These are phyloP conservation scores for Grantiella picta DNA, from an alignment of 2,113 vertebrate species.

Conservation along the genomic window DNA sequence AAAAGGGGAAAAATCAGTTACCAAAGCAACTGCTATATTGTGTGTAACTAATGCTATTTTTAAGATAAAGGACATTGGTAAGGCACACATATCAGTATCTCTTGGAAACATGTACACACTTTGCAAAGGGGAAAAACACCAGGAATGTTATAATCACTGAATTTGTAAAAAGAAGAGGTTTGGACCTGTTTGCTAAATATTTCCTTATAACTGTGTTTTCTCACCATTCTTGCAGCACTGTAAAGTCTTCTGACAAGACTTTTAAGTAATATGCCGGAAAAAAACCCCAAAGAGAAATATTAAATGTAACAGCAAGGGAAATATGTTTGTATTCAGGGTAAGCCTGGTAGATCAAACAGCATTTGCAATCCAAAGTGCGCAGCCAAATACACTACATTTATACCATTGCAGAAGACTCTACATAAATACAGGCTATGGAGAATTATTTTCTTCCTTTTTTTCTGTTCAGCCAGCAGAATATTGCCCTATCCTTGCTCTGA, in stretches of 20 bases:
- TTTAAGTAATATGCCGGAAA: not conserved
- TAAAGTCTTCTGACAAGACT: not conserved
- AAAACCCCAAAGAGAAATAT: not conserved
- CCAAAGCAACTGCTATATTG: conserved; percentile 56
- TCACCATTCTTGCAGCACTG: not conserved
- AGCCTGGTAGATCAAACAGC: not conserved
- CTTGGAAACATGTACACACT: not conserved
- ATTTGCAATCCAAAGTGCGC: not conserved
- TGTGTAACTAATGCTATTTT: conserved; percentile 53
- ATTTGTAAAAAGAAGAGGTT: not conserved
- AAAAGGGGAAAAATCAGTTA: conserved; percentile 41
- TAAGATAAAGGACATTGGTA: conserved; percentile 33
- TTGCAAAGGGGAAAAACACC: not conserved
- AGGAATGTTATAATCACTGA: not conserved
- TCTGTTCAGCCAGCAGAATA: not conserved
- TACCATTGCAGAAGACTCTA: not conserved
- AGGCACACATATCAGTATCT: not conserved
- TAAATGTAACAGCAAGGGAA: not conserved
- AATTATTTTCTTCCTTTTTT: not conserved
- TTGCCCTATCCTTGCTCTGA: not conserved
- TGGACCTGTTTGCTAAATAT: not conserved
- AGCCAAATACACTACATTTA: not conserved
- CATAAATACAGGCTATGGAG: not conserved
- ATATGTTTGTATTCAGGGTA: not conserved
- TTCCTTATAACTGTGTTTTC: not conserved